These are phyloP conservation scores for Calliphora vicina DNA, from an alignment of 1,140 invertebrate species.

Conservation along the genomic window DNA sequence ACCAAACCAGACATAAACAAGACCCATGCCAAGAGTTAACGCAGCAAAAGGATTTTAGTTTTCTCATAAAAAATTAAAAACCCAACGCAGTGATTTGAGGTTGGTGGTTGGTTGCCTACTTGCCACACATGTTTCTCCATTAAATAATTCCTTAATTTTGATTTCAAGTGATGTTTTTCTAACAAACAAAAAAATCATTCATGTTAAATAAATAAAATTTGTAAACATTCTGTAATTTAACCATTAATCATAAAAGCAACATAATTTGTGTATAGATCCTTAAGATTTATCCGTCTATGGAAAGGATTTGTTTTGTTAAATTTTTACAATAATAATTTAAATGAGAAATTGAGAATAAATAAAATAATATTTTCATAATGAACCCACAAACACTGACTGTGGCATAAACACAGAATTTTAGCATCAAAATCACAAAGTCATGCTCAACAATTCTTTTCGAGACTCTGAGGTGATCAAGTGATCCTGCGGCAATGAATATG, in stretches of 20 bases:
- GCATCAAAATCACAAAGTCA: constrained; percentile 12
- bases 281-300: background rate
- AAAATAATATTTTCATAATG: background rate
- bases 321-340: background rate
- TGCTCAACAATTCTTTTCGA: background rate
- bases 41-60: background rate
- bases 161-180: background rate
- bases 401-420: background rate
- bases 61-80: background rate
- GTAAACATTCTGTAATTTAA: background rate
- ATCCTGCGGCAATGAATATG: background rate
- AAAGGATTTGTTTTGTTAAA: background rate
- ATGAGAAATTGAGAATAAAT: background rate
- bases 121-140: background rate
- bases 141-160: background rate
- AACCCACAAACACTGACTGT: background rate
- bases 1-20: background rate
- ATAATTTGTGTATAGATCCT: background rate
- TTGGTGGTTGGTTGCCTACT: background rate
- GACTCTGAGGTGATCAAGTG: background rate
- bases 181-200: background rate
- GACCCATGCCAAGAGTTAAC: background rate
- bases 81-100: background rate
- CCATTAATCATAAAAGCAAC: background rate
- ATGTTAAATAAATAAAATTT: background rate